Conservation (phyloP, 2,888 invertebrate species). For the Lutraria lutraria region DNA sequence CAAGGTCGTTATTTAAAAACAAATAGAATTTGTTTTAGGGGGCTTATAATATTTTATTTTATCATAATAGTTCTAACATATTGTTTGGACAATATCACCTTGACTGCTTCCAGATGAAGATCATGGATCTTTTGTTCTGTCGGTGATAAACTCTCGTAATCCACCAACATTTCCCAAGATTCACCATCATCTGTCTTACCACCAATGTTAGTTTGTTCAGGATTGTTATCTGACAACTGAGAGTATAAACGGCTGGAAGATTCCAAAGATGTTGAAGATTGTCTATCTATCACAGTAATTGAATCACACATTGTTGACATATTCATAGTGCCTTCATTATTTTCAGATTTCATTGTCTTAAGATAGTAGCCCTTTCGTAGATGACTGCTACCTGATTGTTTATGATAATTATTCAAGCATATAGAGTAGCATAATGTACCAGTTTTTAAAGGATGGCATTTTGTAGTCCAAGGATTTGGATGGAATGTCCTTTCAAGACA, state of each 20-base stretch:
- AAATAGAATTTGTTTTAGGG: too few relatives aligned
- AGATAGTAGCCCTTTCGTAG: not conserved
- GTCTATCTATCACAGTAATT: slow-evolving; percentile 16
- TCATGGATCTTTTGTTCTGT: slow-evolving; percentile 69
- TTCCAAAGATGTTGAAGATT: not conserved
- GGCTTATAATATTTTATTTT: too few relatives aligned
- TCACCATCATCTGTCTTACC: slow-evolving; percentile 37
- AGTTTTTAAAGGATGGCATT: not conserved
- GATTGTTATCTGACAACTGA: not conserved
- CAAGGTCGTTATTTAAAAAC: too few relatives aligned
- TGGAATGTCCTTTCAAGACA: not conserved
- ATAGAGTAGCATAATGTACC: not conserved
- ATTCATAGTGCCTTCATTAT: not conserved
- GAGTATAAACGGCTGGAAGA: not conserved
- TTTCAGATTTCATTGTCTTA: not conserved
- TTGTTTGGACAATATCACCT: slow-evolving; percentile 44
- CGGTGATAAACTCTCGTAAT: slow-evolving; percentile 66
- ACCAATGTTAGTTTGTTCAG: not conserved
- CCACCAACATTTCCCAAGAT: slow-evolving; percentile 71
- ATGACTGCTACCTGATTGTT: not conserved
- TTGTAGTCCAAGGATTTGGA: not conserved
- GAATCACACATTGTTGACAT: not conserved
- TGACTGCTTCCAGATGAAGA: slow-evolving; percentile 67
- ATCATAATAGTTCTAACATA: too few relatives aligned
- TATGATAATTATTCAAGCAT: not conserved